Evolutionary conservation across 2,797 vertebrate species (phyloP), one percentile per base, ranked within the genome.

Genomic region (Crocodylus rhombifer): DNA sequence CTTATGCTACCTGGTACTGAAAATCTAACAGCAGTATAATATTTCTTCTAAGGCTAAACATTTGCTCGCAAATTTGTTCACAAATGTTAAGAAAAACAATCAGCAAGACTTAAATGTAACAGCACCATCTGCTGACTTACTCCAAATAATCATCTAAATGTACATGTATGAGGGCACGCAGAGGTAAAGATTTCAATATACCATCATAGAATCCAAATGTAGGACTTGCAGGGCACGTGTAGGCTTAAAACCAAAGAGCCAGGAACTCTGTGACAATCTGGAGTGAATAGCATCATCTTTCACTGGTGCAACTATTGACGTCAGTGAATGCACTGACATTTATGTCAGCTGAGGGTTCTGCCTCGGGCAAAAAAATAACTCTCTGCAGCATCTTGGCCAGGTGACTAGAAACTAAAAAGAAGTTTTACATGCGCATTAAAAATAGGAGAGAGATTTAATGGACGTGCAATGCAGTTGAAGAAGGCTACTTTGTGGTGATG

Each of bases 71-170:
- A 77, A 91, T 23, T 26, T 42, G 36, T 36, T 73, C 23, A 7
- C 16, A 14, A 51, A 11, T 73, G 69, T 36, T 73, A 88, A 88
- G 51, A 15, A 87, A 82, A 91, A 82, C 81, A 30, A 0, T 1
- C 56, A 67, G 25, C 76, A 84, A 96, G 94, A 91, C 92, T 51
- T 96, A 96, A 96, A 96, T 93, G 96, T 96, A 96, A 94, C 96
- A 96, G 91, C 93, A 95, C 94, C 96, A 97, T 96, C 93, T 92
- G 95, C 96, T 97, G 96, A 96, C 96, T 94, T 94, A 87, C 86
- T 91, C 91, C 94, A 95, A 89, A 80, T 81, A 88, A 80, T 87
- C 95, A 81, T 1, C 2, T 25, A 67, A 94, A 12, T 28, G 30
- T 93, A 3, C 4, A 4, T 77, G 88, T 89, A 90, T 63, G 67